These are phyloP conservation scores for Tolmerus cingulatus DNA, from an alignment of 2,888 invertebrate genomes.

Conservation along the genomic window DNA sequence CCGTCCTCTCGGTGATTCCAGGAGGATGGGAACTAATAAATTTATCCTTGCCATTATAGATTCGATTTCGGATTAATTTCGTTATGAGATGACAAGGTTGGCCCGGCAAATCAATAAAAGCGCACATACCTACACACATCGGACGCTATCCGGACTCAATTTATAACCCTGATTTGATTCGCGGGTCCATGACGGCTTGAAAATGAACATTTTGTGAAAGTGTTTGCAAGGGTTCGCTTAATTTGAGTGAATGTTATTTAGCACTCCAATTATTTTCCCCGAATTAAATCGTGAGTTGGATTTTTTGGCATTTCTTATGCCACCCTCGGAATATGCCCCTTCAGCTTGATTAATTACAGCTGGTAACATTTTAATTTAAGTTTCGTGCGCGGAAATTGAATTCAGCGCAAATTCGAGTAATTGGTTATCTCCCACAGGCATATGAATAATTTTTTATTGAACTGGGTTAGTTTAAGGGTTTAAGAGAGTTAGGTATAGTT, in stretches of 20 bases:
- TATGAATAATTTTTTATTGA: not conserved
- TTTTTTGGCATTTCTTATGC: not conserved
- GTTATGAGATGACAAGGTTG: conserved; percentile 15
- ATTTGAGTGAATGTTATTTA: not conserved
- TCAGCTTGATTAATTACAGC: not conserved
- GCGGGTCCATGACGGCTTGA: not conserved
- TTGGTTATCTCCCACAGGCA: not conserved
- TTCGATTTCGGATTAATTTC: conserved; percentile 8
- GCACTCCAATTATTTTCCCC: not conserved
- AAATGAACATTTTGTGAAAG: not conserved
- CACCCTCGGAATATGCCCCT: not conserved
- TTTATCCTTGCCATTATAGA: conserved; percentile 13
- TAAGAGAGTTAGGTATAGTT: not conserved
- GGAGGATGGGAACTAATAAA: not conserved
- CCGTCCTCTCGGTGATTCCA: not conserved
- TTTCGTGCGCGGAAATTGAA: not conserved
- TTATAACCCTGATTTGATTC: not conserved
- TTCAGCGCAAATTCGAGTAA: not conserved
- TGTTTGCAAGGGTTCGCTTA: not conserved
- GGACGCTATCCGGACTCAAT: not conserved
- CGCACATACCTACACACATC: not conserved
- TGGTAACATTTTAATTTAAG: not conserved
- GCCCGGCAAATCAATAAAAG: not conserved
- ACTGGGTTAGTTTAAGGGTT: not conserved
- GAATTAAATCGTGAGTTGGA: not conserved